These are phyloP conservation scores for Muscina levida DNA, from an alignment of 2,888 invertebrate genomes.

Conservation along the genomic window DNA sequence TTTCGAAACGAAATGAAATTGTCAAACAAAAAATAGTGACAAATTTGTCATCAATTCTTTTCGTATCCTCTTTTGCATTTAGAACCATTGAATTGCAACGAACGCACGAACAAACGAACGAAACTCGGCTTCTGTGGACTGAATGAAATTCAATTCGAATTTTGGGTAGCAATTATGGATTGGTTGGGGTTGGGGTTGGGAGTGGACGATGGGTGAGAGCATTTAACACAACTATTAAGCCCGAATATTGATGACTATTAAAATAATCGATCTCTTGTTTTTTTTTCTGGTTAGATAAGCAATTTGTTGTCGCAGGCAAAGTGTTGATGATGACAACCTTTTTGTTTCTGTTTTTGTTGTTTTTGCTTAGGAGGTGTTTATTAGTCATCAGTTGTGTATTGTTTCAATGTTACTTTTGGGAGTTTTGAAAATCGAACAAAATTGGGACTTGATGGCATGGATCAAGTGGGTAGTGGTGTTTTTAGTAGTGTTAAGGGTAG, in stretches of 20 bases:
- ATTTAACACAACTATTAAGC: slow-evolving; percentile 55
- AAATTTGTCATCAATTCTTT: slow-evolving; percentile 58
- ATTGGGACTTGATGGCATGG: too few species aligned
- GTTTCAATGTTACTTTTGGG: too few species aligned
- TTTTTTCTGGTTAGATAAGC: slow-evolving; percentile 11
- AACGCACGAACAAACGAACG: not conserved
- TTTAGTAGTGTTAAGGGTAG: too few species aligned
- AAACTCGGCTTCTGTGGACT: slow-evolving; percentile 5
- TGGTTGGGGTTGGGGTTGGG: too few species aligned
- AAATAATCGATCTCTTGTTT: slow-evolving; percentile 32
- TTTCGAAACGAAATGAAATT: slow-evolving; percentile 48
- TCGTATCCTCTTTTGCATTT: not conserved
- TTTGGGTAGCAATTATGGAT: too few species aligned
- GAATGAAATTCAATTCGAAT: slow-evolving; percentile 22
- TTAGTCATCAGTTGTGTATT: slow-evolving; percentile 20
- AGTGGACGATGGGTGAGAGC: not conserved
- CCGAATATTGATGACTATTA: slow-evolving; percentile 49
- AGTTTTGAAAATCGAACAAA: too few species aligned
- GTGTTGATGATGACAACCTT: not conserved
- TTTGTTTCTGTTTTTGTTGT: not conserved
- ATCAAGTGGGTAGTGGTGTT: too few species aligned
- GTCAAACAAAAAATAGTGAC: slow-evolving; percentile 52
- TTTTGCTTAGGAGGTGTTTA: too few species aligned
- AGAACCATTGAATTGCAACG: too few species aligned
- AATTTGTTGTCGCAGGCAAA: slow-evolving; percentile 28